Percentiles rank a stretch among this genome's conserved stretches.
Evolutionary conservation across 2,113 vertebrate genomes (phyloP).

Genomic region (Orycteropus afer): DNA sequence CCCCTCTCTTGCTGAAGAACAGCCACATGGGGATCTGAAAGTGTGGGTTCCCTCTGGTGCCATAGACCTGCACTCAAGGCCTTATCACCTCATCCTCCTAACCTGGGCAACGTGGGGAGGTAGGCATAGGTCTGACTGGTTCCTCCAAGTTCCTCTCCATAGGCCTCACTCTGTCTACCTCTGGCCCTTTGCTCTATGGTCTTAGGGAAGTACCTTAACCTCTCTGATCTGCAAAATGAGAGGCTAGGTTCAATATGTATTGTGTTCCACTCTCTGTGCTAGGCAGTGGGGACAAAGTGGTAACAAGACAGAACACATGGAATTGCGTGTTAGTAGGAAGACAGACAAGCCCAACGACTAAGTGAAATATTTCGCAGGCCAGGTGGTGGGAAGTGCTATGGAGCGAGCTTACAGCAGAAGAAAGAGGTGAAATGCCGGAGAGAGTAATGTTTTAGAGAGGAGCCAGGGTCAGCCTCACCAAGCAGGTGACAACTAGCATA

Average conservation of each 20-base stretch:
- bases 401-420: background rate
- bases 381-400: accelerated
- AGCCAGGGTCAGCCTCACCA: background rate
- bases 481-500: background rate
- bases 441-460: background rate
- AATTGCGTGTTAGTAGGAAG: background rate
- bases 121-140: constrained; percentile 19
- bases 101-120: background rate
- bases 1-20: background rate
- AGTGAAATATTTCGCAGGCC: background rate
- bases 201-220: background rate
- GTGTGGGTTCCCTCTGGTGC: background rate
- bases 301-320: background rate
- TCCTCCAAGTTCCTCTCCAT: background rate
- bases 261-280: background rate
- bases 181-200: background rate
- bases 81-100: background rate
- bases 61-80: background rate
- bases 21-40: background rate
- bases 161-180: background rate
- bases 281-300: background rate
- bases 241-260: background rate
- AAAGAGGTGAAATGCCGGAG: background rate
- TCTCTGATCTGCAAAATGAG: background rate
- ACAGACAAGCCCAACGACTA: background rate